Percentiles rank a stretch among this genome's conserved stretches.
These are phyloP conservation scores for Noctua janthina DNA, from an alignment of 2,888 invertebrate species.

Conservation along the genomic window DNA sequence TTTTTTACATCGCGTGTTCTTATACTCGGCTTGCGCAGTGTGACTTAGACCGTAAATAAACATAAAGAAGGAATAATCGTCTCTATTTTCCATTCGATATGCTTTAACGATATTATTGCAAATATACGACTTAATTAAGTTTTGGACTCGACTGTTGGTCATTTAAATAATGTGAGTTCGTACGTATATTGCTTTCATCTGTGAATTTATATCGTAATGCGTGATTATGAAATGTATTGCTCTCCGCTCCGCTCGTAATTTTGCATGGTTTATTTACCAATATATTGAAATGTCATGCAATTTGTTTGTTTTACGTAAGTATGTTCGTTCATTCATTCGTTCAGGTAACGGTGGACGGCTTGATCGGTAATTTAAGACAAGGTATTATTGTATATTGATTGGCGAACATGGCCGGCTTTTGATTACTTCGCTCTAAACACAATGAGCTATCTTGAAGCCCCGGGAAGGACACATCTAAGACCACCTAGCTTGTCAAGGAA, in stretches of 20 bases:
- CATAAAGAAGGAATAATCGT: slow-evolving; percentile 41
- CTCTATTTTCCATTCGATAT: slow-evolving; percentile 49
- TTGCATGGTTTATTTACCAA: slow-evolving; percentile 50
- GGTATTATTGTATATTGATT: slow-evolving; percentile 1
- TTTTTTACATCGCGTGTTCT: slow-evolving; percentile 31
- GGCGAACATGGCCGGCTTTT: neutral
- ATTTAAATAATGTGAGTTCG: slow-evolving; percentile 44
- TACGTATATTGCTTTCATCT: slow-evolving; percentile 52
- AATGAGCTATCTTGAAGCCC: slow-evolving; percentile 1
- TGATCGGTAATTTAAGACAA: slow-evolving; percentile 21
- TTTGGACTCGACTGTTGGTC: slow-evolving; percentile 25
- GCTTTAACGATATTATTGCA: slow-evolving; percentile 46
- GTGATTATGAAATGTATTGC: slow-evolving; percentile 57
- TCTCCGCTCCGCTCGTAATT: slow-evolving; percentile 40
- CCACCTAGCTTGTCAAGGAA: neutral
- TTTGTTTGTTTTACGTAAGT: slow-evolving; percentile 37
- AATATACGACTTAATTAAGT: slow-evolving; percentile 58
- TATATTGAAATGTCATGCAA: slow-evolving; percentile 34
- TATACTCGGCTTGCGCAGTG: neutral
- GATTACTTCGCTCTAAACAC: neutral
- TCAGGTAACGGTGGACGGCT: neutral
- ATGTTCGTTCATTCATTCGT: neutral
- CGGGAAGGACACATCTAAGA: slow-evolving; percentile 7
- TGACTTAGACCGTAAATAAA: slow-evolving; percentile 32
- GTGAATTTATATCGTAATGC: slow-evolving; percentile 50